phyloP scores from a whole-genome alignment of 64 coral and sea anemone genomes.

The Stylophora pistillata region DNA sequence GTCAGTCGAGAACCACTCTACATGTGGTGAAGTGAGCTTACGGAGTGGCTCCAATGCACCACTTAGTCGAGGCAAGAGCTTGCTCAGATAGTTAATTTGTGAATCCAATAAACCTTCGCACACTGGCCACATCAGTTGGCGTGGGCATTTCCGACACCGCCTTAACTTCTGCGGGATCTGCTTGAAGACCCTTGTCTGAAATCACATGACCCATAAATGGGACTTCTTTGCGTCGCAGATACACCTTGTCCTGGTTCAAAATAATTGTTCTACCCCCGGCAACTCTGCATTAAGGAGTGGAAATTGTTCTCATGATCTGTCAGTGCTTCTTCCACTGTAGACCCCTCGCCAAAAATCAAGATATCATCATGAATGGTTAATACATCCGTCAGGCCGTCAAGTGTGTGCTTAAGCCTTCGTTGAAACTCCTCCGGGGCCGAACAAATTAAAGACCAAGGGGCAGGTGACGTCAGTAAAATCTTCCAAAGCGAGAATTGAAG shows the following conservation, averaged over 20 bases:
- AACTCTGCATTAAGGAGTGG: background rate
- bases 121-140: constrained; percentile 18
- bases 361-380: constrained; percentile 22
- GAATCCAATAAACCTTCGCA: constrained; percentile 5
- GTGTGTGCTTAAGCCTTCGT: background rate
- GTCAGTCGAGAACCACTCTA: constrained; percentile 11
- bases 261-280: background rate
- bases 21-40: constrained; percentile 5
- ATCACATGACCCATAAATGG: constrained; percentile 10
- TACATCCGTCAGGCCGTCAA: constrained; percentile 3
- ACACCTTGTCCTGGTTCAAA: constrained; percentile 26
- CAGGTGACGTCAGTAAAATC: background rate
- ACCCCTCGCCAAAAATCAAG: background rate
- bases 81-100: constrained; percentile 17
- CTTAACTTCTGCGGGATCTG: constrained; percentile 1
- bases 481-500: background rate
- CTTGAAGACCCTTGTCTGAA: constrained; percentile 18
- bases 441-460: background rate
- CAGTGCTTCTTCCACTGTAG: constrained; percentile 14
- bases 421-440: background rate
- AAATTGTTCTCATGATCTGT: constrained; percentile 13
- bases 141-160: constrained; percentile 21
- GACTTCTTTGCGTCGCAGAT: background rate
- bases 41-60: background rate
- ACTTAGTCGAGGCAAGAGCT: background rate